These are phyloP conservation scores for Drosophila parabipectinata DNA, from an alignment of 1,140 invertebrate species.

Conservation along the genomic window DNA sequence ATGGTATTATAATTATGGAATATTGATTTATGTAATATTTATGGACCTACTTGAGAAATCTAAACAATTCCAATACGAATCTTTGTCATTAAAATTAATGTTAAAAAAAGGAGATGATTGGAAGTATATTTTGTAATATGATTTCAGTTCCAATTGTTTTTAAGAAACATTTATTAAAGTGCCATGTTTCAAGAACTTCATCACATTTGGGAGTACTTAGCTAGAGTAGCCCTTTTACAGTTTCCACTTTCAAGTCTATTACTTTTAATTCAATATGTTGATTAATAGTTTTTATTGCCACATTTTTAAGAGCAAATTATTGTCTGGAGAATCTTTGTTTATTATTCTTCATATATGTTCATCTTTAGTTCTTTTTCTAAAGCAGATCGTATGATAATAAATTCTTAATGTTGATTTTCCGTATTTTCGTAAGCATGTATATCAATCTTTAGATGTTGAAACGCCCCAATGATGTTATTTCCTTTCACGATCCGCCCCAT, in stretches of 20 bases:
- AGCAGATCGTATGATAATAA: constrained; percentile 13
- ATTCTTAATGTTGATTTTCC: constrained; percentile 16
- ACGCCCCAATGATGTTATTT: constrained; percentile 46
- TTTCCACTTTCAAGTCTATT: neutral
- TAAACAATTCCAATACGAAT: constrained; percentile 13
- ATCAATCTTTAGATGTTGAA: constrained; percentile 46
- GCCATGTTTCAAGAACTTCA: neutral
- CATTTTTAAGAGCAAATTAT: neutral
- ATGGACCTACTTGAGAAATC: constrained; percentile 4
- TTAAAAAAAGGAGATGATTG: too few relatives aligned
- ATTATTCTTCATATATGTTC: neutral
- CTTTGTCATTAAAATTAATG: neutral
- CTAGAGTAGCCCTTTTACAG: neutral
- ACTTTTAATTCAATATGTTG: constrained; percentile 4
- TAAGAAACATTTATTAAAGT: constrained; percentile 10
- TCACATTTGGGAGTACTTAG: neutral
- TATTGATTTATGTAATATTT: neutral
- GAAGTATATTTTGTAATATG: constrained; percentile 5
- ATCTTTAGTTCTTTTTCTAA: neutral
- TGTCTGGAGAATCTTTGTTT: neutral
- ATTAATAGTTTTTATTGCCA: neutral
- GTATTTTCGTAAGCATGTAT: constrained; percentile 7
- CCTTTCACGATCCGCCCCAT: constrained; percentile 12
- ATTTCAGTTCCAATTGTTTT: neutral
- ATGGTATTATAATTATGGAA: constrained; percentile 31